Conservation (phyloP, 2,888 invertebrate genomes). For the Tholera decimalis region DNA sequence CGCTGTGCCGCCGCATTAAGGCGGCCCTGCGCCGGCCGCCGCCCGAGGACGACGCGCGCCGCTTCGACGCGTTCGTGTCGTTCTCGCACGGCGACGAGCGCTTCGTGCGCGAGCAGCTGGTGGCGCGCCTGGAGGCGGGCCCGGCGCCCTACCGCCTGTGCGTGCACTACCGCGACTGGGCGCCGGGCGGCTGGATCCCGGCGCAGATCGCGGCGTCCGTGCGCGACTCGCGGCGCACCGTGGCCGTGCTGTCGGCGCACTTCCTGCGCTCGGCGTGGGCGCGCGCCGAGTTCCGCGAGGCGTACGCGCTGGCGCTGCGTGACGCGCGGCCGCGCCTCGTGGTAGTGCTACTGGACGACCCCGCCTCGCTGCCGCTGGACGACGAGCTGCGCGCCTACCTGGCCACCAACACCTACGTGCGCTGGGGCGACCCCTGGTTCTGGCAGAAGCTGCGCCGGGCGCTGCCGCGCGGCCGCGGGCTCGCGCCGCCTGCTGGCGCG, state of each 20-base stretch:
- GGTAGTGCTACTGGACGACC: slow-evolving; percentile 92
- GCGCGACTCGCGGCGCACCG: slow-evolving; percentile 58
- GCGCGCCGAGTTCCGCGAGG: slow-evolving; percentile 93
- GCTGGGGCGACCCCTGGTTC: slow-evolving; percentile 96
- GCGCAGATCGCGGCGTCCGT: slow-evolving; percentile 63
- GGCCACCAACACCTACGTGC: slow-evolving; percentile 95
- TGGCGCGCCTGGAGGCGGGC: slow-evolving; percentile 92
- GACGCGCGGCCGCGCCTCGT: slow-evolving; percentile 93
- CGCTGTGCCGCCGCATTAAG: slow-evolving; percentile 57
- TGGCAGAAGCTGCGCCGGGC: slow-evolving; percentile 95
- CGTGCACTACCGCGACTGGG: slow-evolving; percentile 65
- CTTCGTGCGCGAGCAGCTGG: slow-evolving; percentile 92
- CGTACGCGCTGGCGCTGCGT: slow-evolving; percentile 76
- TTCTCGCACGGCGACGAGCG: slow-evolving; percentile 95
- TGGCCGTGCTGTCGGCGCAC: slow-evolving; percentile 60
- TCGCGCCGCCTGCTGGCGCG: neutral
- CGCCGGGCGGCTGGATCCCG: slow-evolving; percentile 64
- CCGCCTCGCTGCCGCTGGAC: slow-evolving; percentile 91
- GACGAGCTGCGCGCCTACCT: slow-evolving; percentile 92
- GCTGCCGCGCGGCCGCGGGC: slow-evolving; percentile 83
- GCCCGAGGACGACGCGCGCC: slow-evolving; percentile 63
- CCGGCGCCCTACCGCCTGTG: slow-evolving; percentile 74
- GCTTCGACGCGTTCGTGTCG: slow-evolving; percentile 96
- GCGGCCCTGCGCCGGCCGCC: slow-evolving; percentile 59
- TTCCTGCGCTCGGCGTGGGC: slow-evolving; percentile 90